Conservation (phyloP, 2,888 invertebrate genomes). For the Stegana nigrithorax region DNA sequence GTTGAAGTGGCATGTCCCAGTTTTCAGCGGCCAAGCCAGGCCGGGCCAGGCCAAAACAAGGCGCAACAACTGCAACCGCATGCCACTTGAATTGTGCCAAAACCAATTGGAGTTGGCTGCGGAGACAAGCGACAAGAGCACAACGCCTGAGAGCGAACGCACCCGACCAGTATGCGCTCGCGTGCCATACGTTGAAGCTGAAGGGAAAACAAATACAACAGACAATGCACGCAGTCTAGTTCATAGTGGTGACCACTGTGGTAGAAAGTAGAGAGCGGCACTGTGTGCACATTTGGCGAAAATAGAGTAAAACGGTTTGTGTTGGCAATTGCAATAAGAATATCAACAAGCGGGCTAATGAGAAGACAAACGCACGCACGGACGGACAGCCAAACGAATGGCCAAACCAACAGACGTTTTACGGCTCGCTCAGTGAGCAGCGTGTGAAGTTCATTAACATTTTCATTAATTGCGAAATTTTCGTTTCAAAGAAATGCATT, state of each 20-base stretch:
- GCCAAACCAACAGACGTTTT: background rate
- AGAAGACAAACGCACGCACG: background rate
- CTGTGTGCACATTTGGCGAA: no score
- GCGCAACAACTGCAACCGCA: background rate
- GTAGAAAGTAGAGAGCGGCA: no score
- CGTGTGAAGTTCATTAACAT: constrained; percentile 66
- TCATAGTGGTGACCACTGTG: no score
- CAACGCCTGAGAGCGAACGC: background rate
- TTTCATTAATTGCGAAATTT: constrained; percentile 61
- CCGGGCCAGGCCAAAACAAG: background rate
- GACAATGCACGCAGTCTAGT: background rate
- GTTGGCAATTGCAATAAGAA: no score
- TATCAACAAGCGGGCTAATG: no score
- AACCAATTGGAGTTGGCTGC: background rate
- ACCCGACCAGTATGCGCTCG: no score
- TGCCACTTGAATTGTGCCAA: background rate
- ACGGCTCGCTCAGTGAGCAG: constrained; percentile 42
- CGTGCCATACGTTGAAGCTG: constrained; percentile 25
- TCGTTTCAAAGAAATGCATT: background rate
- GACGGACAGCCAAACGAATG: background rate
- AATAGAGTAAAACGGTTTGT: no score
- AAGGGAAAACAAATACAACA: constrained; percentile 20
- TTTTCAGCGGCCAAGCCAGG: no score
- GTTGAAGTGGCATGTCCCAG: constrained; percentile 11
- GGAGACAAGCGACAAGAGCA: background rate